Conservation (phyloP, 2,797 vertebrate species). For the Myotis myotis region DNA sequence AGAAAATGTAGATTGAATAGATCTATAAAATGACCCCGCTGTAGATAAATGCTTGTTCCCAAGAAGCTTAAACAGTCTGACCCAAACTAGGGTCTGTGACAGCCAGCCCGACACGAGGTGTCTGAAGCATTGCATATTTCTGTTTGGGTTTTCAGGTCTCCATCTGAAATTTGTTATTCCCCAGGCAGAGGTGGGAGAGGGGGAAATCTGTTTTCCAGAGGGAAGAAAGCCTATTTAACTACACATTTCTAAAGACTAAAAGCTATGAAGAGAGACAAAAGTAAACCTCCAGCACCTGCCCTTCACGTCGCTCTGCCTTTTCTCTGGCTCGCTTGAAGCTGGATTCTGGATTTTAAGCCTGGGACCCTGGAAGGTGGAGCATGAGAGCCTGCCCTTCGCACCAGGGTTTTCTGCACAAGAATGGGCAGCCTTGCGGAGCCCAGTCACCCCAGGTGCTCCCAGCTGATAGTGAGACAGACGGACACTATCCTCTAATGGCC, state of each 20-base stretch:
- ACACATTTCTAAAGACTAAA: constrained; percentile 39
- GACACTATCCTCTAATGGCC: neutral
- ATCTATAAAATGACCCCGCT: constrained; percentile 79
- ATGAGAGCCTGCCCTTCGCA: neutral
- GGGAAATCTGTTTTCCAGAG: constrained; percentile 37
- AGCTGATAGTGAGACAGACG: neutral
- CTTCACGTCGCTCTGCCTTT: neutral
- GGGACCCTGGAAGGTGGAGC: neutral
- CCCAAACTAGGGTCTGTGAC: constrained; percentile 51
- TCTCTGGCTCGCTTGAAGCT: neutral
- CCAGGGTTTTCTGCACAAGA: neutral
- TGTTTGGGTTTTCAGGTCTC: constrained; percentile 50
- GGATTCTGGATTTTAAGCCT: neutral
- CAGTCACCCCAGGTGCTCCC: neutral
- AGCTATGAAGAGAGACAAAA: neutral
- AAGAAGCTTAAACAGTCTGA: constrained; percentile 69
- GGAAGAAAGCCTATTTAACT: constrained; percentile 10
- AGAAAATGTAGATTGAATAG: constrained; percentile 83
- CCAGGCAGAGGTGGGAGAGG: neutral
- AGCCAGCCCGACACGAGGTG: constrained; percentile 26
- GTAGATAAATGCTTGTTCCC: constrained; percentile 75
- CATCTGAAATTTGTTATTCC: constrained; percentile 51
- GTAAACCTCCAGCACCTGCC: constrained; percentile 31
- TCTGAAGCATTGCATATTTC: constrained; percentile 55
- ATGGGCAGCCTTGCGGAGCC: neutral